Base-by-base conservation (phyloP, 2,888 invertebrate species). In the Busseola fusca region DNA sequence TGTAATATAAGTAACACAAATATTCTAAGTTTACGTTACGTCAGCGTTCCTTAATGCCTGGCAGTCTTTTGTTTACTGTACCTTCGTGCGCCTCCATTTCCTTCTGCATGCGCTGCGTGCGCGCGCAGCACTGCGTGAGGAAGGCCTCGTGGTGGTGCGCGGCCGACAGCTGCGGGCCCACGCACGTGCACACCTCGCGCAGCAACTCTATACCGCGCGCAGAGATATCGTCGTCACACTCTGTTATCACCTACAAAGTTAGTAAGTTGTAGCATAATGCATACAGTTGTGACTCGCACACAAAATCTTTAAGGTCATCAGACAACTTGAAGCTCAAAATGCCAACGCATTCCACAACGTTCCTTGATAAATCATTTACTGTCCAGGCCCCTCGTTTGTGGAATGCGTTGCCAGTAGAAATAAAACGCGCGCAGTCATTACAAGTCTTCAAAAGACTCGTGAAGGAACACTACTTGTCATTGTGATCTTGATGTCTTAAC, bases 151-250 rank as follows among this genome's bases (percentile, higher is more conserved):
- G 99, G 93, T 99, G 99, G 75, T 97, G 97, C 72, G 98, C 96
- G 73, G 98, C 97, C 88, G 98, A 97, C 81, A 99, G 95, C 84
- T 97, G 96, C 56, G 98, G 98, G 21, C 99, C 98, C 81, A 99
- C 96, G 93, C 98, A 99, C 63, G 99, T 99, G 90, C 98, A 98
- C 76, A 99, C 98, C 96, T 99, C 99, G 87, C 98, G 98, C 74
- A 99, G 94, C 83, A 99, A 95, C 93, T 98, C 98, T 83, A 99
- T 99, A 30, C 98, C 99, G 86, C 98, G 97, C 88, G 97, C 97
- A 18, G 99, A 98, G 86, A 99, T 99, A 87, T 99, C 99, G 91
- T 99, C 99, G 2, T 97, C 97, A 83, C 98, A 98, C 83, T 98
- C 97, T 34, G 98, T 98, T 84, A 99, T 98, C 48, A 98, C 97